Evolutionary conservation across 2,113 vertebrate species (phyloP).

Genomic region (Aix galericulata): DNA sequence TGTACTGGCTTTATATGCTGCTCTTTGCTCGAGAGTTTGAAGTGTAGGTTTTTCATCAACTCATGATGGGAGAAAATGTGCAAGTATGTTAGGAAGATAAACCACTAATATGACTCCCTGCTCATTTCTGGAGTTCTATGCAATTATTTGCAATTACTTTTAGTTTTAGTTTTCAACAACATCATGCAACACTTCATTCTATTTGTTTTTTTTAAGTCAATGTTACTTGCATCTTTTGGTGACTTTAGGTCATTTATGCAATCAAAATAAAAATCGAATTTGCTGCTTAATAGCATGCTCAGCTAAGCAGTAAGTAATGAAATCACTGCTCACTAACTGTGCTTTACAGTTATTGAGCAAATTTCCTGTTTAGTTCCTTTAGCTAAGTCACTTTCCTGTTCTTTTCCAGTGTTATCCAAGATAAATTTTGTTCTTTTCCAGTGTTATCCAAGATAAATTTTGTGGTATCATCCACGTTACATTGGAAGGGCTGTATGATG

Average conservation of each 20-base stretch:
- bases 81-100: neutral
- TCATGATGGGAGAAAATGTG: neutral
- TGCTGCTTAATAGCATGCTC: neutral
- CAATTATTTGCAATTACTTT: neutral
- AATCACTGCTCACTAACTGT: neutral
- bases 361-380: constrained; percentile 40
- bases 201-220: neutral
- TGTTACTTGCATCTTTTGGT: neutral
- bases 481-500: constrained; percentile 93
- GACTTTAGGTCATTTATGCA: neutral
- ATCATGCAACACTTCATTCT: neutral
- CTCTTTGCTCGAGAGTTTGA: neutral
- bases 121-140: neutral
- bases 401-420: constrained; percentile 85
- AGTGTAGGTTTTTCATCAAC: neutral
- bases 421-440: constrained; percentile 86
- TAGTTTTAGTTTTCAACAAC: neutral
- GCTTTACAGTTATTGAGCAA: neutral
- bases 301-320: neutral
- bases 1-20: neutral
- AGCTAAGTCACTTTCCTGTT: constrained; percentile 57
- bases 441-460: constrained; percentile 93
- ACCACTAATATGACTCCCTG: neutral
- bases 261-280: neutral
- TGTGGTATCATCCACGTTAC: constrained; percentile 95